These are phyloP conservation scores for Eupleurogrammus muticus DNA, from an alignment of 2,797 vertebrate genomes.

Conservation along the genomic window DNA sequence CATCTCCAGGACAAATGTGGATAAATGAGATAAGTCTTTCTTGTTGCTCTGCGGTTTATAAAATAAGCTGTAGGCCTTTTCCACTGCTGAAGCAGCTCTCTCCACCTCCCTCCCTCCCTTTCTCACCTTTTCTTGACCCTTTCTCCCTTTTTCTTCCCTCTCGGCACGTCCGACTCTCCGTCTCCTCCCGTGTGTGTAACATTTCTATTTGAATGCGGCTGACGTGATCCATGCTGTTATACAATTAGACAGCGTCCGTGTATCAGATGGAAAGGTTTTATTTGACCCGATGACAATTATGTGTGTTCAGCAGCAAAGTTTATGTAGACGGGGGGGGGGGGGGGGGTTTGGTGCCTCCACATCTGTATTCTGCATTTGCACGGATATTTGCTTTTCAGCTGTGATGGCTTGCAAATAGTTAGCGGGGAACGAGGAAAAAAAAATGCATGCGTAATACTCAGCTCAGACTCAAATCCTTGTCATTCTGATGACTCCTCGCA, in stretches of 20 bases:
- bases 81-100: conserved; percentile 42
- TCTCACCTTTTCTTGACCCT: conserved; percentile 57
- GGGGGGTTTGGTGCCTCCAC: conserved; percentile 37
- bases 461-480: conserved; percentile 47
- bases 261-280: conserved; percentile 51
- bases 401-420: conserved; percentile 47
- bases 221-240: conserved; percentile 44
- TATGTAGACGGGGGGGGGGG: conserved; percentile 14
- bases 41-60: conserved; percentile 51
- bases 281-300: conserved; percentile 65
- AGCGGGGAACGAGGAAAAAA: conserved; percentile 1
- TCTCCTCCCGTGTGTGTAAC: conserved; percentile 18
- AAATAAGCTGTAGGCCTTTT: conserved; percentile 41
- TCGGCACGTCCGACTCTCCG: conserved; percentile 27
- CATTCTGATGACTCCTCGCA: conserved; percentile 52
- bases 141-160: conserved; percentile 44
- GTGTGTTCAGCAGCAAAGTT: conserved; percentile 52
- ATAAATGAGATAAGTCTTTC: conserved; percentile 49
- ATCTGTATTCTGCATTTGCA: conserved; percentile 62
- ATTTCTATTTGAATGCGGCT: conserved; percentile 48
- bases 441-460: conserved; percentile 51
- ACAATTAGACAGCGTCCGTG: conserved; percentile 38
- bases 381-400: conserved; percentile 59
- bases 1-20: conserved; percentile 54
- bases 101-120: conserved; percentile 6